These are phyloP conservation scores for Stictonetta naevosa DNA, from an alignment of 2,113 vertebrate species.

Conservation along the genomic window DNA sequence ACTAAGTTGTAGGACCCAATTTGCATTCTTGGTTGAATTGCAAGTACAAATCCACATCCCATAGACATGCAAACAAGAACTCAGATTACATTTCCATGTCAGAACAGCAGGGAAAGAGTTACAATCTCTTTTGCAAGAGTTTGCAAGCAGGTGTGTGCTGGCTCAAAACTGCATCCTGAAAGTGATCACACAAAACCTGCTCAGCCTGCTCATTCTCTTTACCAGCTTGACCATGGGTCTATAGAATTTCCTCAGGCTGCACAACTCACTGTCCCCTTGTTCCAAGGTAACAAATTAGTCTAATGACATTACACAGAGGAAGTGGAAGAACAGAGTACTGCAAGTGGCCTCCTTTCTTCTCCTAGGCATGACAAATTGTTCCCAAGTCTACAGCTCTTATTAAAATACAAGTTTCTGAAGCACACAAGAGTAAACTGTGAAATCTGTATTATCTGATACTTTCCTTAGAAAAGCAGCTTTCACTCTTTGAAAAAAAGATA, in stretches of 20 bases:
- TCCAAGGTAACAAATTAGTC: neutral
- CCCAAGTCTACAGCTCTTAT: neutral
- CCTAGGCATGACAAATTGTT: neutral
- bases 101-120: neutral
- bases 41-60: neutral
- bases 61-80: neutral
- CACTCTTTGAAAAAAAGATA: neutral
- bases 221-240: neutral
- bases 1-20: neutral
- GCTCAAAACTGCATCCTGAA: neutral
- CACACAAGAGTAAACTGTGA: neutral
- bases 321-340: neutral
- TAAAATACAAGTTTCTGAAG: slow-evolving; percentile 34
- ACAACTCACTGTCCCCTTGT: neutral
- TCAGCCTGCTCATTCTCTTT: neutral
- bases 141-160: neutral
- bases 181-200: neutral
- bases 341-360: neutral
- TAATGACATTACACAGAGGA: neutral
- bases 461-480: neutral
- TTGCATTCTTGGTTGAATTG: neutral
- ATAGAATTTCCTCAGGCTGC: neutral
- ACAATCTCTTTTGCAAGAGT: neutral
- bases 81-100: neutral
- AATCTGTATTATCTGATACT: neutral